Base-by-base conservation (phyloP, 2,797 vertebrate genomes). In the Takifugu ocellatus region DNA sequence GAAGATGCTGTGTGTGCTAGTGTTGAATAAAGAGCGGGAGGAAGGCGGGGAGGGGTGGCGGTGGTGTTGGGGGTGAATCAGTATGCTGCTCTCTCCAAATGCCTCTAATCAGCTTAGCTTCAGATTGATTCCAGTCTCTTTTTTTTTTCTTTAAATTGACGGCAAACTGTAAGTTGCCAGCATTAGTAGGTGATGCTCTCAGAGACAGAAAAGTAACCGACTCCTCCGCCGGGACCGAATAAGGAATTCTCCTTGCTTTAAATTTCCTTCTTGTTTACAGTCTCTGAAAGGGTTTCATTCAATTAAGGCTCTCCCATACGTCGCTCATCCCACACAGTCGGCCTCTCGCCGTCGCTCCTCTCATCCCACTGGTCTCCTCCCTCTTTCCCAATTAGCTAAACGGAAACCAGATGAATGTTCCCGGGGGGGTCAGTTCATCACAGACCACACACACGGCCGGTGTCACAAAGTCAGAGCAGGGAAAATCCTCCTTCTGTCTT, bases 1-100 rank as follows among this genome's bases (percentile, higher is more conserved):
- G 81, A 81, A 85, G 82, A 81, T 88, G 83, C 83, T 79, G 79
- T 49, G 82, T 82, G 66, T 54, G 80, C 84, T 79, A 6, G 54
- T 39, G 17, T 29, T 66, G 69, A 61, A 68, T 26, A 50, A 46
- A 36, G 43, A 67, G 56, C 1, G 31, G 52, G 59, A 54, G 59
- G 2, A 21, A 21, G 51, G 33, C 15, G 21, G 45, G 16, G 8
- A 49, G 39, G 45, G 36, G 31, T 27, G 39, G 3, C 15, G 6
- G 66, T 47, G 17, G 61, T 42, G 1, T 63, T 54, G 52, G 58
- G 65, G 55, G 68, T 77, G 63, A 25, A 51, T 63, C 54, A 54
- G 57, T 15, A 49, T 68, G 52, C 56, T 52, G 56, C 46, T 43
- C 56, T 49, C 42, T 69, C 56, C 54, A 68, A 61, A 66, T 59